phyloP scores from a whole-genome alignment of 2,888 invertebrate genomes.

The Isoperla grammatica region DNA sequence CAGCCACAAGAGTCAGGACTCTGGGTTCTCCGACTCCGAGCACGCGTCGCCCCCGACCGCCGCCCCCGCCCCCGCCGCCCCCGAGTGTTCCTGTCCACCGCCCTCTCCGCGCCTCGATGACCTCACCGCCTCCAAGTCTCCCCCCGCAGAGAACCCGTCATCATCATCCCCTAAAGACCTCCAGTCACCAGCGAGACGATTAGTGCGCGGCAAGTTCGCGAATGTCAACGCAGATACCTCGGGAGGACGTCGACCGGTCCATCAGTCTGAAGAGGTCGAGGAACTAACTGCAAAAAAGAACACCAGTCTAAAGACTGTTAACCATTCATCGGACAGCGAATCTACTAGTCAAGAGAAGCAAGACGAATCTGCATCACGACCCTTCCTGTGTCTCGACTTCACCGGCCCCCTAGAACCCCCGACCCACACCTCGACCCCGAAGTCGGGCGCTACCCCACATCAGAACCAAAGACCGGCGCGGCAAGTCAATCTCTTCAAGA shows the following conservation, averaged over 20 bases:
- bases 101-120: background rate
- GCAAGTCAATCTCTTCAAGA: slow-evolving; percentile 44
- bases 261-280: too few relatives aligned
- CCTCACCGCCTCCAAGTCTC: background rate
- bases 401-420: slow-evolving; percentile 39
- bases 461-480: slow-evolving; percentile 24
- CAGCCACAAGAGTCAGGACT: slow-evolving; percentile 71
- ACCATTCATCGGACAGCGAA: too few relatives aligned
- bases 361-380: too few relatives aligned
- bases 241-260: too few relatives aligned
- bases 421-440: slow-evolving; percentile 46
- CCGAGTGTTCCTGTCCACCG: too few relatives aligned
- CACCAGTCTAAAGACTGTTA: too few relatives aligned
- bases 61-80: slow-evolving; percentile 46
- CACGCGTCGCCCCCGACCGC: slow-evolving; percentile 41
- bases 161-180: too few relatives aligned
- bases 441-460: slow-evolving; percentile 31
- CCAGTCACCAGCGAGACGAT: too few relatives aligned
- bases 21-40: slow-evolving; percentile 75
- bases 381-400: background rate
- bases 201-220: too few relatives aligned
- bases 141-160: background rate
- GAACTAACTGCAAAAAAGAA: too few relatives aligned
- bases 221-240: too few relatives aligned
- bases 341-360: too few relatives aligned